Base-by-base conservation (phyloP, 2,797 vertebrate species). In the Margarornis squamiger region DNA sequence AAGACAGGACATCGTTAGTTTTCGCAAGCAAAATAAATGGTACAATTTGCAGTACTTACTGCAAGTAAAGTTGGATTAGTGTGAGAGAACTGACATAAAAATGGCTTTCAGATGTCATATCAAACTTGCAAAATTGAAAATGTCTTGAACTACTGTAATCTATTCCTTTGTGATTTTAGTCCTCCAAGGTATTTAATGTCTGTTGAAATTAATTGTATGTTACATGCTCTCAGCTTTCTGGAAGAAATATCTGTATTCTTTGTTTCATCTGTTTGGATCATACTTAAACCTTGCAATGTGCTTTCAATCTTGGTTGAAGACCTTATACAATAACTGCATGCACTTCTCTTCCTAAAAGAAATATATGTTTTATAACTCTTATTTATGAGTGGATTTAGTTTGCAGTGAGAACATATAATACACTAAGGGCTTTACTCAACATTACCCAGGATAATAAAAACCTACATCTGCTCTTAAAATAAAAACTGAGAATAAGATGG, bases 291-390 rank as follows among this genome's bases (percentile, higher is more conserved):
- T 91, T 88, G 68, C 73, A 94, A 61, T 77, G 6, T 94, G 90
- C 83, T 95, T 96, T 95, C 95, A 90, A 43, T 95, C 81, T 85
- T 4, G 4, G 61, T 68, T 92, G 75, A 95, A 89, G 81, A 66
- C 38, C 34, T 91, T 72, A n/a, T 66, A 62, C 30, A 68, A 46
- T 86, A 81, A 77, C 49, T 80, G 18, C 26, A 38, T 74, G 34
- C 32, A 36, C 13, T 80, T 86, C 65, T 46, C 54, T 80, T 90
- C 49, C 80, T 92, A 81, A 88, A 88, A 74, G 52, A 93, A 90
- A 92, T 63, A 74, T 3, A 67, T 1, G 0, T 71, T 88, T 88
- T 90, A 77, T 90, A 90, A 88, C 86, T 91, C 45, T 70, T 85
- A 72, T 77, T 94, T 94, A 95, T 86, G 86, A 78, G 73, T 77